Evolutionary conservation across 2,797 vertebrate species (phyloP), one percentile per base, ranked within the genome.

Genomic region (Megalops cyprinoides): DNA sequence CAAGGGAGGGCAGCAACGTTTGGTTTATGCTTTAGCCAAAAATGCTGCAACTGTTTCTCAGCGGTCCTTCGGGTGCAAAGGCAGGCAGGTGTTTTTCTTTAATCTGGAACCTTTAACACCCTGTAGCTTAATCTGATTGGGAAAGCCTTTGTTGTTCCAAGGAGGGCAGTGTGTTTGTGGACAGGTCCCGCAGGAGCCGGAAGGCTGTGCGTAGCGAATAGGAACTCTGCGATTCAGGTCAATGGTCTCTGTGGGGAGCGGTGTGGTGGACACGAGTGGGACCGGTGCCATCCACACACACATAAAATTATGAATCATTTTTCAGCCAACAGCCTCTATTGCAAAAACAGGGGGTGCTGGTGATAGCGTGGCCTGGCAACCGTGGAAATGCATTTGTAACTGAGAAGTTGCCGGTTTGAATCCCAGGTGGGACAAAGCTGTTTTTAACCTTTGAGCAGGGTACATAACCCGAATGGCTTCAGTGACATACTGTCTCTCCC

Each of bases 71-170:
- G 78, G 82, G 77, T 78, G 81, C 85, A 58, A 25, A 77, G 84
- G 79, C 77, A 85, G 71, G 84, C 87, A 87, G 86, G 83, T 91
- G 89, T 90, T 91, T 87, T 88, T 89, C 83, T 92, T 90, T 90
- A 86, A 91, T 90, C 87, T 90, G 80, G 79, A 55, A 56, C 87
- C 82, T 88, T 89, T 90, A 86, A 90, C 87, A 84, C 86, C 85
- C 85, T 85, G 84, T 78, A 78, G 76, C 82, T 89, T 90, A 82
- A 91, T 90, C 85, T 90, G 86, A 91, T 88, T 89, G 86, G n/a
- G 82, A 87, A 85, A 86, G 79, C 82, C 84, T 82, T 79, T 74
- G 67, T 86, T 80, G 79, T 86, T 85, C 73, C 82, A 53, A 48
- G 65, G 81, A 80, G 82, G 74, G 84, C 84, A 76, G 82, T 83